These are phyloP conservation scores for Corythucha ciliata DNA, from an alignment of 2,888 invertebrate genomes.

Conservation along the genomic window DNA sequence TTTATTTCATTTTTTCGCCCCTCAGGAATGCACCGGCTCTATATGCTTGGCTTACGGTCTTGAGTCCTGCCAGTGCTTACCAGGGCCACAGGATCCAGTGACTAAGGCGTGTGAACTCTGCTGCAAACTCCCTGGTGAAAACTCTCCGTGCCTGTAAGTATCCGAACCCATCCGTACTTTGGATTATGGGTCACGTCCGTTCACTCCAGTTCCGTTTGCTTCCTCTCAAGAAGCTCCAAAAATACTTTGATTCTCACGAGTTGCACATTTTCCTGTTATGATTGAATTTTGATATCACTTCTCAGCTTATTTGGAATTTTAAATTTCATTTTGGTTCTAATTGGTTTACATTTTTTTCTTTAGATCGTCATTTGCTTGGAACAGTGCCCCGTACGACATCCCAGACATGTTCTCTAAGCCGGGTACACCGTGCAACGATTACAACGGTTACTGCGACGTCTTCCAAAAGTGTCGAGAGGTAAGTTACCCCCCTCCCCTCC, in stretches of 20 bases:
- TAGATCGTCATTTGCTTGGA: slow-evolving; percentile 82
- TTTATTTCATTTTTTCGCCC: slow-evolving; percentile 1
- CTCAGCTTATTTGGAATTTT: too few species aligned
- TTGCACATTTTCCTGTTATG: too few species aligned
- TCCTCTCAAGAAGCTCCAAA: background rate
- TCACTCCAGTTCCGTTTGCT: background rate
- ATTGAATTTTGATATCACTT: too few species aligned
- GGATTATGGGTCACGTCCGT: background rate
- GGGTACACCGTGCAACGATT: slow-evolving; percentile 88
- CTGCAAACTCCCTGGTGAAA: slow-evolving; percentile 76
- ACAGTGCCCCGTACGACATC: slow-evolving; percentile 77
- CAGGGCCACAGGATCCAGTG: slow-evolving; percentile 65
- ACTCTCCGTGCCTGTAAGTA: slow-evolving; percentile 62
- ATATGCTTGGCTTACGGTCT: slow-evolving; percentile 93
- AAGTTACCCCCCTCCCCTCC: too few species aligned
- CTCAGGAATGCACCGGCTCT: slow-evolving; percentile 92
- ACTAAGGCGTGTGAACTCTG: slow-evolving; percentile 89
- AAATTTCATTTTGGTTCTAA: too few species aligned
- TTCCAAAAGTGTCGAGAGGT: slow-evolving; percentile 72
- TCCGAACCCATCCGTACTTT: background rate
- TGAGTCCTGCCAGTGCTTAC: slow-evolving; percentile 89
- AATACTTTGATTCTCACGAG: too few species aligned
- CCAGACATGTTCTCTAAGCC: slow-evolving; percentile 90
- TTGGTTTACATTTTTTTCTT: too few species aligned
- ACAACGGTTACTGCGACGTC: slow-evolving; percentile 72